Conservation (phyloP, 2,797 vertebrate species). For the Steatocranus sp. region DNA sequence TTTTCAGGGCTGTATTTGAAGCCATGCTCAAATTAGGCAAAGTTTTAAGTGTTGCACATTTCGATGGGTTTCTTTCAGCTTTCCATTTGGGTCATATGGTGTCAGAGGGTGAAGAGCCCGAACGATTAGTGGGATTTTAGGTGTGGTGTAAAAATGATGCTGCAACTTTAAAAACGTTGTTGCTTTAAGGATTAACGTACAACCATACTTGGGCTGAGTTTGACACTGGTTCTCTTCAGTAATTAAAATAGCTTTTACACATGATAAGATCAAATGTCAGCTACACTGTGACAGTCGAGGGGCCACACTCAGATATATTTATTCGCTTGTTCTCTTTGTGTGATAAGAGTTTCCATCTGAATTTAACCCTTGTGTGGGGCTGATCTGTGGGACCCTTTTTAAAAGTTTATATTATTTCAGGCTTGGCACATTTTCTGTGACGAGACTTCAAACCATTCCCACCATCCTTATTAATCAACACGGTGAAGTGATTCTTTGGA, state of each 20-base stretch:
- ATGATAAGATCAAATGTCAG: neutral
- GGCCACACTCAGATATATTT: neutral
- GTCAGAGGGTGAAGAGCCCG: neutral
- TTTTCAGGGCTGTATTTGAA: neutral
- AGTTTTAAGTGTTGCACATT: neutral
- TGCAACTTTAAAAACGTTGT: neutral
- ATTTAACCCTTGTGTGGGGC: neutral
- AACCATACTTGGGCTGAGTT: rapidly evolving
- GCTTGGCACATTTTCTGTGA: neutral
- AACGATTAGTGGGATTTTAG: neutral
- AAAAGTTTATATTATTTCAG: too few species aligned
- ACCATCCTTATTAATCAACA: rapidly evolving
- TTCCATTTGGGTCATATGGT: rapidly evolving
- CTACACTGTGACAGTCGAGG: rapidly evolving
- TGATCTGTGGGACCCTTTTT: neutral
- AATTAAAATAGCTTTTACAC: neutral
- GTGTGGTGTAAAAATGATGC: neutral
- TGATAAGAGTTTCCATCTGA: neutral
- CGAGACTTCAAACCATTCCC: neutral
- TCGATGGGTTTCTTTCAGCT: rapidly evolving
- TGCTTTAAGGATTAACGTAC: neutral
- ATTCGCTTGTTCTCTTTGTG: neutral
- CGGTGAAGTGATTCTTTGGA: rapidly evolving
- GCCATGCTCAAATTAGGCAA: rapidly evolving
- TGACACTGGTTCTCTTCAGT: neutral